Evolutionary conservation across 1,140 invertebrate species (phyloP).

Genomic region (Cotesia chilonis): DNA sequence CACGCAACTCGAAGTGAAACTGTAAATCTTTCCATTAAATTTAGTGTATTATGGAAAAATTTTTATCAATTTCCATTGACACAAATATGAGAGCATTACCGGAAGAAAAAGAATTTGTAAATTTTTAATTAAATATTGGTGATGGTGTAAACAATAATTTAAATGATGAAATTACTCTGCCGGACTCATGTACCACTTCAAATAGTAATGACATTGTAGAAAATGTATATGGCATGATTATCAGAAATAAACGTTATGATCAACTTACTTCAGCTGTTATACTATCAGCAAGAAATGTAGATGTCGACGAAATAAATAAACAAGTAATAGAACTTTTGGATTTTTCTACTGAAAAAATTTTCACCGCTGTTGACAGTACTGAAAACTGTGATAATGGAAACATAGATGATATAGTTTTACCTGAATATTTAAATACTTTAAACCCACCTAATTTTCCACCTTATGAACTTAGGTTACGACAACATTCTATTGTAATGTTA

Average conservation of each 20-base stretch:
- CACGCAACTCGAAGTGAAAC: conserved; percentile 30
- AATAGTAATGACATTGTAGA: conserved; percentile 18
- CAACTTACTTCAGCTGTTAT: too few relatives aligned
- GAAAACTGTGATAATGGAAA: conserved; percentile 22
- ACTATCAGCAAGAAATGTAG: too few relatives aligned
- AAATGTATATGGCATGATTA: too few relatives aligned
- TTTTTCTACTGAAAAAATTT: too few relatives aligned
- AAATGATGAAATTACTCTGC: conserved; percentile 27
- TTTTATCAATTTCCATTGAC: too few relatives aligned
- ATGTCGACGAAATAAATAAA: too few relatives aligned
- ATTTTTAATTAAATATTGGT: conserved; percentile 38
- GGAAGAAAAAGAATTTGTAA: conserved; percentile 28
- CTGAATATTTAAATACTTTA: conserved; percentile 35
- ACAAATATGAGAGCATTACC: too few relatives aligned
- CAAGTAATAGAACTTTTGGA: too few relatives aligned
- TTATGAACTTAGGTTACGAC: neutral
- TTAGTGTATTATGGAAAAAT: conserved; percentile 30
- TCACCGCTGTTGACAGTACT: conserved; percentile 21
- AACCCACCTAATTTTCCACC: conserved; percentile 21
- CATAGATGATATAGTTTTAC: conserved; percentile 18
- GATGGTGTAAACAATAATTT: conserved; percentile 28
- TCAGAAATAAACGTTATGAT: too few relatives aligned
- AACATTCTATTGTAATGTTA: conserved; percentile 15
- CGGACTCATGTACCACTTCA: conserved; percentile 19
- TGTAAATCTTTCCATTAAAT: conserved; percentile 37